phyloP scores from a whole-genome alignment of 2,113 vertebrate genomes.

The Capricornis sumatraensis region DNA sequence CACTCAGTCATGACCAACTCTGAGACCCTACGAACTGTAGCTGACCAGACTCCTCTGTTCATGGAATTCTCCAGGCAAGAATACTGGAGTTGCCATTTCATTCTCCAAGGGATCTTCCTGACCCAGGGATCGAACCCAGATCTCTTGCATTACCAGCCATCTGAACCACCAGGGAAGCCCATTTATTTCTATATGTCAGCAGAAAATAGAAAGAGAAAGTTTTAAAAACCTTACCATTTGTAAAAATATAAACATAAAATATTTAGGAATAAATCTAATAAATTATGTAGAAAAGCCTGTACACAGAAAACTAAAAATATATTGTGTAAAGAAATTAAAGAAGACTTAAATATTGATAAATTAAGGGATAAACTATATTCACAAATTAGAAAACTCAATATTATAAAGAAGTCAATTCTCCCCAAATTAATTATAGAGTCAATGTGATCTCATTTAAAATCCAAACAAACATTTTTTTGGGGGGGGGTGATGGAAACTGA shows the following conservation, averaged over 20 bases:
- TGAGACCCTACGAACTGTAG: background rate
- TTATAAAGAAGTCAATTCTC: background rate
- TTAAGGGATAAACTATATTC: background rate
- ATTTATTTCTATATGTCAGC: background rate
- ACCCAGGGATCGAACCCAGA: background rate
- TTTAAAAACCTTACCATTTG: background rate
- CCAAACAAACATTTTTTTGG: background rate
- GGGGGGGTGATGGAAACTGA: background rate
- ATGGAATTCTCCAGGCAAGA: background rate
- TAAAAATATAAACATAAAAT: constrained; percentile 26
- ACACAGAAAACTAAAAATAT: background rate
- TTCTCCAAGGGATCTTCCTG: background rate
- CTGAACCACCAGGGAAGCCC: background rate
- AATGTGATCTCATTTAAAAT: constrained; percentile 20
- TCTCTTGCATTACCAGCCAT: background rate
- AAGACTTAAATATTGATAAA: constrained; percentile 13
- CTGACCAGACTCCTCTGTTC: background rate
- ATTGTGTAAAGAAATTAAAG: background rate
- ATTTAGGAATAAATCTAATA: constrained; percentile 2
- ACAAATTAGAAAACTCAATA: background rate
- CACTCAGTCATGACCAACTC: background rate
- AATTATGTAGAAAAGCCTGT: background rate
- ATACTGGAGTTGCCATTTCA: background rate
- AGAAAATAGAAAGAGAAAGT: background rate
- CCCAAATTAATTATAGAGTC: constrained; percentile 8